Conservation (phyloP, 2,113 vertebrate genomes). For the Neogale vison region DNA sequence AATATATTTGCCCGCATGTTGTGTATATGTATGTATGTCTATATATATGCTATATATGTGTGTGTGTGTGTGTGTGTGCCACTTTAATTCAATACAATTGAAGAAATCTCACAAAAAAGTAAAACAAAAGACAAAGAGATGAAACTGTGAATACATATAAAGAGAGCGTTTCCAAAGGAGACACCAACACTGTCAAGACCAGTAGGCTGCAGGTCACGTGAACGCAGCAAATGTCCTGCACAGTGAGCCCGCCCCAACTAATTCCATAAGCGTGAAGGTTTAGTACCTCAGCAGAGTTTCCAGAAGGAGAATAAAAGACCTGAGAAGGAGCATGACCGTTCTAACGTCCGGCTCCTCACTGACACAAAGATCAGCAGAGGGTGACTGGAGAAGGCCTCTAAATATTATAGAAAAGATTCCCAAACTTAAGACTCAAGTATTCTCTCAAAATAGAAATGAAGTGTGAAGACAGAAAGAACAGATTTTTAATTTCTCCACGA, state of each 20-base stretch:
- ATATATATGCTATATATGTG: too few relatives aligned
- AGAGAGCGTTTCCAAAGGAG: background rate
- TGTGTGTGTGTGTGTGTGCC: background rate
- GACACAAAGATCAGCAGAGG: too few relatives aligned
- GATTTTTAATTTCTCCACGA: background rate
- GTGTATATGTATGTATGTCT: background rate
- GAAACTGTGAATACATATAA: background rate
- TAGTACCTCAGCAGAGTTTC: background rate
- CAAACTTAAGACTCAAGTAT: background rate
- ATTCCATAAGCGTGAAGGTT: too few relatives aligned
- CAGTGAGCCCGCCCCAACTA: background rate
- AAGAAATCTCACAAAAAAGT: background rate
- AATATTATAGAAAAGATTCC: background rate
- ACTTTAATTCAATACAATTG: background rate
- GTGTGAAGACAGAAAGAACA: background rate
- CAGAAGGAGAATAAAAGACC: background rate
- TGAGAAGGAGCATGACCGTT: background rate
- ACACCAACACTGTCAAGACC: accelerated
- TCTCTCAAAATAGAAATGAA: background rate
- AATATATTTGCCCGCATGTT: background rate
- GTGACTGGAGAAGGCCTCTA: background rate
- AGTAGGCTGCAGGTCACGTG: accelerated
- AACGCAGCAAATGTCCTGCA: accelerated
- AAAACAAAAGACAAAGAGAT: background rate
- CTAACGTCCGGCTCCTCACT: background rate